These are phyloP conservation scores for Hedychridium roseum DNA, from an alignment of 2,888 invertebrate genomes.

Conservation along the genomic window DNA sequence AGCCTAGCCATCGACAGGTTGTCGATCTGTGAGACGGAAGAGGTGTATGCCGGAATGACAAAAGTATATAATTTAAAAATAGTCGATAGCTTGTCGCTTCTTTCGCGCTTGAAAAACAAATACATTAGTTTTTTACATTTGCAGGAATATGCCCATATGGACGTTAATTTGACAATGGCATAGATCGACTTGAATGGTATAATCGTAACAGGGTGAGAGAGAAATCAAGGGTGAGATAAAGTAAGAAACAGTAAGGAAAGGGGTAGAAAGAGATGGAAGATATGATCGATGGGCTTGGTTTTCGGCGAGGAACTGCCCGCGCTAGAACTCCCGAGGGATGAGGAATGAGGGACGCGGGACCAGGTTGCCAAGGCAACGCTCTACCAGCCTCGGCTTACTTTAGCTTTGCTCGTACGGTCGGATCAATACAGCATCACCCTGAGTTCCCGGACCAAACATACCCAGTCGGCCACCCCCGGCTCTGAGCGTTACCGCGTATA, in stretches of 20 bases:
- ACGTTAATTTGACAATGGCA: too few species aligned
- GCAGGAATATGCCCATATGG: too few species aligned
- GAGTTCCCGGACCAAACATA: conserved; percentile 61
- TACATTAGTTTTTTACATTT: too few species aligned
- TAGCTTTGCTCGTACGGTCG: conserved; percentile 54
- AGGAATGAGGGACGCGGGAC: conserved; percentile 46
- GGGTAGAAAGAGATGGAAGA: conserved; percentile 22
- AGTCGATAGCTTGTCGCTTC: too few species aligned
- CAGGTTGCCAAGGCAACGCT: conserved; percentile 61
- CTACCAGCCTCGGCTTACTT: conserved; percentile 56
- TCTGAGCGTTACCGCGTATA: conserved; percentile 26
- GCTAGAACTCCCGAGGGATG: conserved; percentile 25
- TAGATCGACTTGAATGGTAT: too few species aligned
- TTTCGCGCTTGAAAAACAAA: too few species aligned
- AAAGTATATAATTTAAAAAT: too few species aligned
- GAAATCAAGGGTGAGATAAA: conserved; percentile 23
- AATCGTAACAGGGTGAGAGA: conserved; percentile 12
- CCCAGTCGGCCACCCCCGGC: conserved; percentile 44
- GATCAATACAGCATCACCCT: conserved; percentile 63
- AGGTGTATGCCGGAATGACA: too few species aligned
- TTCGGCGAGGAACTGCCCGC: conserved; percentile 36
- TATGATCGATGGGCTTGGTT: conserved; percentile 21
- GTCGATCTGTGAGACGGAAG: too few species aligned
- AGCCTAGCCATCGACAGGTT: too few species aligned
- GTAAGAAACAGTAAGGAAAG: conserved; percentile 9